Evolutionary conservation across 2,888 invertebrate genomes (phyloP), one percentile per base, ranked within the genome.

Genomic region (Empis stercorea): DNA sequence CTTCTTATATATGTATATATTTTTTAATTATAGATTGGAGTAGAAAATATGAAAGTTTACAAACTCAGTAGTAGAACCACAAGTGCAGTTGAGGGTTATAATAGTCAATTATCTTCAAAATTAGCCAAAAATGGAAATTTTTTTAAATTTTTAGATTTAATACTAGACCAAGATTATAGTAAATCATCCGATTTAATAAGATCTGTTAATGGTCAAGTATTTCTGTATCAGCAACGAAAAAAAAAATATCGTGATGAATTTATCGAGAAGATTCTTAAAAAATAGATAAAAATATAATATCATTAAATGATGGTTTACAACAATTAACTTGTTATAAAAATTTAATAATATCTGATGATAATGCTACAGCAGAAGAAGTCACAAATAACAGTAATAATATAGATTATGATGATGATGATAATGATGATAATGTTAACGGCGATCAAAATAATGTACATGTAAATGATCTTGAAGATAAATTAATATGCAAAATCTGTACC

Each of bases 131-230:
- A 46, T 46, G 45, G 45, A 43, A 43, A 39, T 23, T 44, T 46
- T 32, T 48, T 48, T 17, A 43, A 46, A 20, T 44, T 49, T 41
- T 40, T 49, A 30, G 46, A 49, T 44, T 37, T 43, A 44, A 39
- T 49, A 5, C 30, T 46, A 38, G 44, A 46, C 36, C 43, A 46
- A 44, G 46, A 46, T 43, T 34, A 40, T 40, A 39, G 40, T 39
- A 45, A 48, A 43, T 39, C 45, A 45, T 34, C 23, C 42, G 45
- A 43, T 23, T 43, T 48, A 38, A 14, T 45, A 30, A 45, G 43
- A 34, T 32, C 30, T 36, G 43, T 48, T 48, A 17, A 23, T 40
- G 41, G 36, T 30, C 37, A 37, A 41, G 40, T 44, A 36, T 44
- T 30, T 17, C 32, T 46, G 40, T 41, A 44, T 46, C 44, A 46